These are phyloP conservation scores for Gouania willdenowi DNA, from an alignment of 2,797 vertebrate genomes.

Conservation along the genomic window DNA sequence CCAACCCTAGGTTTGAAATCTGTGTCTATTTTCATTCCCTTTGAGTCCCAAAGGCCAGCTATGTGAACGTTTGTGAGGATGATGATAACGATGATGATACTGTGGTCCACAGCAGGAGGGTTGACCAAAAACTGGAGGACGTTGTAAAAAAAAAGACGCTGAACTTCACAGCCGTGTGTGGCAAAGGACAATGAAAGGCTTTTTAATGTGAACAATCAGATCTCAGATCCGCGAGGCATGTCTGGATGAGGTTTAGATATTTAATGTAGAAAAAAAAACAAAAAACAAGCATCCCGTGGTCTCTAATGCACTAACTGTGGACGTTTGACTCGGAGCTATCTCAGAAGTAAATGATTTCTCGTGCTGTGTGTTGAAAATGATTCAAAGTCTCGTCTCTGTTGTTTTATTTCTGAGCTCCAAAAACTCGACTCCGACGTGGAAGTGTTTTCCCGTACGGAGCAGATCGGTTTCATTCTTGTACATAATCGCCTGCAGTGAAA, in stretches of 20 bases:
- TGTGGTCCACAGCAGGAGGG: no score
- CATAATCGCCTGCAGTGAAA: conserved; percentile 81
- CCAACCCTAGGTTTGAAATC: no score
- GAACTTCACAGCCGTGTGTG: no score
- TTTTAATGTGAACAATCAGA: conserved; percentile 44
- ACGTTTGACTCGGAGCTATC: conserved; percentile 49
- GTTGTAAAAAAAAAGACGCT: no score
- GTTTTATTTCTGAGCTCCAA: conserved; percentile 39
- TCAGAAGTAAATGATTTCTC: conserved; percentile 49
- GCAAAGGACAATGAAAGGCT: no score
- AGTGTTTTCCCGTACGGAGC: conserved; percentile 60
- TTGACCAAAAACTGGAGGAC: no score
- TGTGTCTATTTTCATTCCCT: no score
- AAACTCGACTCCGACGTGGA: conserved; percentile 58
- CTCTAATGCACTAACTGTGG: conserved; percentile 64
- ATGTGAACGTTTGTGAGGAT: no score
- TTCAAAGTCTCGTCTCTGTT: conserved; percentile 41
- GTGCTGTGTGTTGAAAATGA: conserved; percentile 44
- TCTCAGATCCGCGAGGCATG: conserved; percentile 22
- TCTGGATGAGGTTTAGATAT: conserved; percentile 32
- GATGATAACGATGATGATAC: no score
- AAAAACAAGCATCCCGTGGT: conserved; percentile 23
- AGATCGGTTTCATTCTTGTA: conserved; percentile 75
- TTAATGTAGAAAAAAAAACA: conserved; percentile 39
- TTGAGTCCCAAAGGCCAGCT: no score